A percentile compares a stretch with the other conserved stretches of the same genome.
Evolutionary conservation across 2,113 vertebrate genomes (phyloP).

Genomic region (Myotis brandtii): DNA sequence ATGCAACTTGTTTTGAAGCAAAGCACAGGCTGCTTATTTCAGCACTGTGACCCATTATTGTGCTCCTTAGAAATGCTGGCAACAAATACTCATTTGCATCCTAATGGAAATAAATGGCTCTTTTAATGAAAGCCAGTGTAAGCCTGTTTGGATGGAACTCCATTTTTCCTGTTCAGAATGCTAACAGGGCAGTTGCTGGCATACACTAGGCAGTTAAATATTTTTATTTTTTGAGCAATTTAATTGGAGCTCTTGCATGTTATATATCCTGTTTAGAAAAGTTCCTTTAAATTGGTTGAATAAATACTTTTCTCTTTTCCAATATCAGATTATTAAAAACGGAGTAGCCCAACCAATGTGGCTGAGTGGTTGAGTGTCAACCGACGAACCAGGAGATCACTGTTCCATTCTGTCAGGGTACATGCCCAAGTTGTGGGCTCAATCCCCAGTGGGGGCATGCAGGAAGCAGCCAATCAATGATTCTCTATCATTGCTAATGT

Average conservation of each 20-base stretch:
- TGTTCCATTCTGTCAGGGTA: no score
- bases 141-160: slow-evolving; percentile 12
- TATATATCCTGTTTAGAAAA: slow-evolving; percentile 49
- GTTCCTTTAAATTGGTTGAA: slow-evolving; percentile 28
- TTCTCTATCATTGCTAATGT: no score
- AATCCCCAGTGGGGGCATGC: no score
- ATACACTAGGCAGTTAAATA: slow-evolving; percentile 52
- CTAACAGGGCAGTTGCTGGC: slow-evolving; percentile 29
- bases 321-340: slow-evolving; percentile 34
- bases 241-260: slow-evolving; percentile 52
- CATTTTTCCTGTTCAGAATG: slow-evolving; percentile 42
- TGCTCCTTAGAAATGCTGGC: slow-evolving; percentile 36
- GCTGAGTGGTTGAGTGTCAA: no score
- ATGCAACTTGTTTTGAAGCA: neutral
- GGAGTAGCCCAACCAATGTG: no score
- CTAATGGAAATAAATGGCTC: slow-evolving; percentile 53
- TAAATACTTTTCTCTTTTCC: slow-evolving; percentile 17
- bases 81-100: slow-evolving; percentile 56
- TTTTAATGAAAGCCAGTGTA: slow-evolving; percentile 19
- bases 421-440: no score
- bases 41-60: slow-evolving; percentile 37
- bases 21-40: slow-evolving; percentile 6
- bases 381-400: no score
- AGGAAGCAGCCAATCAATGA: no score
- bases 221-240: slow-evolving; percentile 47